These are phyloP conservation scores for Epinotia brunnichana DNA, from an alignment of 2,888 invertebrate genomes.

Conservation along the genomic window DNA sequence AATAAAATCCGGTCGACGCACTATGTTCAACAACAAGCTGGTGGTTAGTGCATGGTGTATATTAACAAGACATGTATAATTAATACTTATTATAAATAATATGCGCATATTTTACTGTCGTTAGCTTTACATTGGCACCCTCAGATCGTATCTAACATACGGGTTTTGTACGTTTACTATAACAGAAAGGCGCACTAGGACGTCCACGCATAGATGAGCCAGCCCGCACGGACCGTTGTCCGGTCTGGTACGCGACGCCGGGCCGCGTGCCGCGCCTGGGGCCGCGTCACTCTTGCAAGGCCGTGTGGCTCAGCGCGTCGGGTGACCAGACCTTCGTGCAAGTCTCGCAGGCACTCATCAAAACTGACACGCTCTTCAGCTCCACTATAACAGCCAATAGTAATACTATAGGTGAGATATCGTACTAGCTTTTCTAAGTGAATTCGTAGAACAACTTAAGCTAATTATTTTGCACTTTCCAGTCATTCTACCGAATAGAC, in stretches of 20 bases:
- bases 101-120: too few relatives aligned
- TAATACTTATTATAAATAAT: too few relatives aligned
- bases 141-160: too few relatives aligned
- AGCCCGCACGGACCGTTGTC: constrained; percentile 72
- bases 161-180: neutral
- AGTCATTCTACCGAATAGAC: constrained; percentile 93
- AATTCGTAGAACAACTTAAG: neutral
- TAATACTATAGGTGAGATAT: constrained; percentile 87
- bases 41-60: too few relatives aligned
- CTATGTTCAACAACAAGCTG: too few relatives aligned
- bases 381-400: constrained; percentile 95
- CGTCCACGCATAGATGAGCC: constrained; percentile 76
- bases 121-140: too few relatives aligned
- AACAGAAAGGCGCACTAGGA: constrained; percentile 84
- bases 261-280: constrained; percentile 92
- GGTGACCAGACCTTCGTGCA: constrained; percentile 98
- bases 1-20: too few relatives aligned
- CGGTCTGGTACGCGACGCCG: constrained; percentile 89
- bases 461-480: constrained; percentile 48
- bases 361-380: constrained; percentile 93
- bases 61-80: too few relatives aligned
- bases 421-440: neutral
- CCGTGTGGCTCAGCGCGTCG: constrained; percentile 97
- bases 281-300: constrained; percentile 92
- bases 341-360: constrained; percentile 96